Base-by-base conservation (phyloP, 2,113 vertebrate genomes). In the Choloepus hoffmanni region DNA sequence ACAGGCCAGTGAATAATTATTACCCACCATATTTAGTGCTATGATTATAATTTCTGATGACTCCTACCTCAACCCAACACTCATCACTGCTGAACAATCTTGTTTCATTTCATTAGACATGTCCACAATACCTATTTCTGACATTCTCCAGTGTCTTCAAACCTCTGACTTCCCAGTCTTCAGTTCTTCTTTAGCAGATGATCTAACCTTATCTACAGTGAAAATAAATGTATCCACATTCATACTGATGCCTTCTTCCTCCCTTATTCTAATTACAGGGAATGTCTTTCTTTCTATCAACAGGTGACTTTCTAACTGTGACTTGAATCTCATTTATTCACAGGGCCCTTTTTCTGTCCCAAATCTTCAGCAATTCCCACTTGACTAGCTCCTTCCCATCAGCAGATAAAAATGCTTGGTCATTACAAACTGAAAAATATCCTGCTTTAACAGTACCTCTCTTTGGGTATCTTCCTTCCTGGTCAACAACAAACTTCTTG, bases 351-450 rank as follows among this genome's bases (percentile, higher is more conserved):
- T 74, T 72, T 28, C 43, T 28, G 84, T 13, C 40, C 12, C 48
- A 40, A 77, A 26, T 78, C 65, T 83, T 96, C 24, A 40, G 18
- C 50, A 90, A 40, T 82, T 45, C 18, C 53, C n/a, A 76, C n/a
- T 86, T n/a, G 85, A 33, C 19, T 73, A 93, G 55, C 26, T 85
- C 12, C 60, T 93, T 79, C 10, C 19, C 45, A 65, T 73, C 13
- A 48, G 73, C 36, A 93, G 36, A 95, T 90, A 90, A 93, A 95
- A 95, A 55, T 89, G 21, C 7, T 73, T 78, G 15, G 23, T 73
- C 16, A 60, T 93, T 89, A 55, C 28, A 72, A 63, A 53, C 67
- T 70, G 16, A 94, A 60, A 67, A 85, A 53, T 58, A 30, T 5
- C 1, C 26, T 55, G 3, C 5, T 86, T 48, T 50, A 30, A 50